Conservation (phyloP, 2,113 vertebrate genomes). For the Anser brachyrhynchus region DNA sequence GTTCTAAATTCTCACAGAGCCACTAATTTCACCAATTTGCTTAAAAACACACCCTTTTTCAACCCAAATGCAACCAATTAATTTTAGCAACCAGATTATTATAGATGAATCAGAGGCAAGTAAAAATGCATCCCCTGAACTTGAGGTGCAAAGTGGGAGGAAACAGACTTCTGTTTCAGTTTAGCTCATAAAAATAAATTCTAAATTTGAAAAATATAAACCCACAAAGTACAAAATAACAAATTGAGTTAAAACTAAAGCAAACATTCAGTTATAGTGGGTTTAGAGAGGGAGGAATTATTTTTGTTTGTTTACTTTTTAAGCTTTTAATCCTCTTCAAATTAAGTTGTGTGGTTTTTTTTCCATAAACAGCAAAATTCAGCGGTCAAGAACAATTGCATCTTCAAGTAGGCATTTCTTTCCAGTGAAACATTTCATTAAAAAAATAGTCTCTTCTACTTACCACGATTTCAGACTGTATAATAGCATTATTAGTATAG, state of each 20-base stretch:
- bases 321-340: constrained; percentile 47
- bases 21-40: not conserved
- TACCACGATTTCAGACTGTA: not conserved
- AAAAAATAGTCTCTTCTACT: not conserved
- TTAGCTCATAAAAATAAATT: not conserved
- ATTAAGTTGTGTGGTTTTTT: not conserved
- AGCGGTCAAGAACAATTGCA: not conserved
- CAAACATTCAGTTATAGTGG: not conserved
- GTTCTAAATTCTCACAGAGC: not conserved
- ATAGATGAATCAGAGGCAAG: not conserved
- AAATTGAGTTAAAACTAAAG: constrained; percentile 1
- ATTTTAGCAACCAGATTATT: not conserved
- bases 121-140: not conserved
- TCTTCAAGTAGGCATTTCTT: not conserved
- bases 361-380: constrained; percentile 6
- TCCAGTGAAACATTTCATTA: not conserved
- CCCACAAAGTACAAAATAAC: not conserved
- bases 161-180: not conserved
- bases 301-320: constrained; percentile 40
- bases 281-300: constrained; percentile 6
- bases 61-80: not conserved
- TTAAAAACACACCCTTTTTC: not conserved
- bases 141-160: not conserved
- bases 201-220: not conserved
- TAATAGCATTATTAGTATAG: not conserved